Evolutionary conservation across 2,797 vertebrate species (phyloP), one percentile per base, ranked within the genome.

Genomic region (Helostoma temminkii): DNA sequence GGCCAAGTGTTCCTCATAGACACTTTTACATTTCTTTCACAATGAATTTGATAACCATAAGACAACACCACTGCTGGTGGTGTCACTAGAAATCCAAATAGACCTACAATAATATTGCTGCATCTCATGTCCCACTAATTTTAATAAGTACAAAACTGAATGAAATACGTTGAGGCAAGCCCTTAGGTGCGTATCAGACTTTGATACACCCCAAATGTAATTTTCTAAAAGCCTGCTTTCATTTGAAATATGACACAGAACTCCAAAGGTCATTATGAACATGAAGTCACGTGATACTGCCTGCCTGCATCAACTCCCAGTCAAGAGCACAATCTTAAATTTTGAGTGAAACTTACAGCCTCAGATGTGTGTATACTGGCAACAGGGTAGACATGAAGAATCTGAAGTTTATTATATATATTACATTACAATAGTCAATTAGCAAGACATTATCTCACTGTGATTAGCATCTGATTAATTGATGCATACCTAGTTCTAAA

Each of bases 281-380:
- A 28, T 42, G 8, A 12, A 58, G 39, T 9, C 47, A 47, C 8
- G 68, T 30, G 7, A 57, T 14, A 52, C 3, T 41, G 9, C 28
- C 21, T 45, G 22, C 50, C 43, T 63, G 14, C 53, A 67, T 58
- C 36, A 55, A 60, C 34, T 25, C 41, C 34, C 22, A 56, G 25
- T 15, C 26, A 34, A 69, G 34, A 60, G 59, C n/a, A 30, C 11
- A 24, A 37, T 46, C 21, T 61, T 4, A 41, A 60, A 59, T 34
- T n/a, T 10, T 46, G 24, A 32, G 2, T n/a, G 19, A 37, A 14
- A 46, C 11, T 19, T 63, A 65, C 22, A 36, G 19, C 19, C 47
- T 49, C 7, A 4, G 34, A 41, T 30, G 19, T 42, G 36, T 28
- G 18, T 42, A 25, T 24, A 3, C 5, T 24, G 12, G 43, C 9